Base-by-base conservation (phyloP, 2,113 vertebrate genomes). In the Alouatta palliata region DNA sequence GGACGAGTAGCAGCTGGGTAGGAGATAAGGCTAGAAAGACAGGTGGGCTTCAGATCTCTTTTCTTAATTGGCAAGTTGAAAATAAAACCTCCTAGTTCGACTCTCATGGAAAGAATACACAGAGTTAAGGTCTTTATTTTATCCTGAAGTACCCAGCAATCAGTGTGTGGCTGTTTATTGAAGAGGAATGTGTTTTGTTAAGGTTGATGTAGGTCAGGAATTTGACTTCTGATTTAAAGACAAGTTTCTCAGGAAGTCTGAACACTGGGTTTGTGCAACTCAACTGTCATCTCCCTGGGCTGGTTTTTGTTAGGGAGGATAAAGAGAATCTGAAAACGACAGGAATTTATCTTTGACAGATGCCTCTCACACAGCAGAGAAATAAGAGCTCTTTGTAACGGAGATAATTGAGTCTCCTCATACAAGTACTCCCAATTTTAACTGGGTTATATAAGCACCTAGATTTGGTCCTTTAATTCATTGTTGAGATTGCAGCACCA, bases 221-320 rank as follows among this genome's bases (percentile, higher is more conserved):
- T 95, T 96, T 94, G 70, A 98, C 96, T 97, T 97, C 95, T 95
- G 96, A 97, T 97, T 98, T 92, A 94, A 97, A 96, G 96, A 97
- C 98, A 97, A 96, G 96, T 97, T 97, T 98, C 94, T 97, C 94
- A 96, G 97, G 97, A 96, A 96, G 95, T 94, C 82, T 90, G 61
- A 96, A 96, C 88, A 88, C 71, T 47, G 73, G 87, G 82, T 96
- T 97, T 96, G 94, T 97, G 86, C 94, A 80, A 94, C 96, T 96
- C 80, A 45, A 40, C 96, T 97, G 95, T 95, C 95, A 93, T 96
- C 90, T 96, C 88, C 91, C 97, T 93, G 84, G 96, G 73, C 96
- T 97, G 95, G 81, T 96, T 98, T 97, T 97, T 98, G 98, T 97
- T 96, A 92, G 85, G 30, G 61, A 91, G 92, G 92, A 97, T 98